Evolutionary conservation across 2,113 vertebrate species (phyloP).

Genomic region (Anhinga anhinga): DNA sequence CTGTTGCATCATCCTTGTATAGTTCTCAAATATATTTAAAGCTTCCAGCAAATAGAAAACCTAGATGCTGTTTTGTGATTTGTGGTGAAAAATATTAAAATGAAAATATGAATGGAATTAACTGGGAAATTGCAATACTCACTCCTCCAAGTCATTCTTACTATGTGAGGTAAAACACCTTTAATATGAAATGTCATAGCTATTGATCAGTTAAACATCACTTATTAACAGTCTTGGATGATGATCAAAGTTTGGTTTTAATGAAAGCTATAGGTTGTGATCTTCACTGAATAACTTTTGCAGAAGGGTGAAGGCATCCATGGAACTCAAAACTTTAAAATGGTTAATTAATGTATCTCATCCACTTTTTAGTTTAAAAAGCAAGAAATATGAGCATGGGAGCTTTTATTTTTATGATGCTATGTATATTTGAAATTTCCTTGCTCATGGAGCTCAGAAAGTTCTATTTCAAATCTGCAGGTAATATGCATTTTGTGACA

Average conservation of each 20-base stretch:
- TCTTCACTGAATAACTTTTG: constrained; percentile 23
- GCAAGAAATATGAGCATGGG: neutral
- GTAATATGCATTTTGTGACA: neutral
- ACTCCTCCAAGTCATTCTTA: neutral
- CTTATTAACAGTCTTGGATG: neutral
- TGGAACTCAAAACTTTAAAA: constrained; percentile 23
- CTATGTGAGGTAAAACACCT: neutral
- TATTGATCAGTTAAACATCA: neutral
- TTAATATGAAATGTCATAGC: neutral
- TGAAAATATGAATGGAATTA: neutral
- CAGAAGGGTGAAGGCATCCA: constrained; percentile 23
- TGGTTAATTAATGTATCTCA: constrained; percentile 7
- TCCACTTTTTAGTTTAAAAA: constrained; percentile 37
- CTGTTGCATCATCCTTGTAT: constrained; percentile 3
- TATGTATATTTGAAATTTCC: neutral
- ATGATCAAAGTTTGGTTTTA: neutral
- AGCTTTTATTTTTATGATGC: neutral
- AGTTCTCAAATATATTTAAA: constrained; percentile 49
- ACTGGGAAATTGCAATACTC: neutral
- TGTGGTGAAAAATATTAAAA: neutral
- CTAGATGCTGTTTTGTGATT: neutral
- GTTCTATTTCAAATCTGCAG: neutral
- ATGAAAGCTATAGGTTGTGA: neutral
- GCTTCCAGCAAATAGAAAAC: neutral
- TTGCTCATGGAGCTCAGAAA: neutral